A percentile compares a stretch with the other conserved stretches of the same genome.
phyloP scores from a whole-genome alignment of 2,797 vertebrate genomes.

The Lophius americanus region DNA sequence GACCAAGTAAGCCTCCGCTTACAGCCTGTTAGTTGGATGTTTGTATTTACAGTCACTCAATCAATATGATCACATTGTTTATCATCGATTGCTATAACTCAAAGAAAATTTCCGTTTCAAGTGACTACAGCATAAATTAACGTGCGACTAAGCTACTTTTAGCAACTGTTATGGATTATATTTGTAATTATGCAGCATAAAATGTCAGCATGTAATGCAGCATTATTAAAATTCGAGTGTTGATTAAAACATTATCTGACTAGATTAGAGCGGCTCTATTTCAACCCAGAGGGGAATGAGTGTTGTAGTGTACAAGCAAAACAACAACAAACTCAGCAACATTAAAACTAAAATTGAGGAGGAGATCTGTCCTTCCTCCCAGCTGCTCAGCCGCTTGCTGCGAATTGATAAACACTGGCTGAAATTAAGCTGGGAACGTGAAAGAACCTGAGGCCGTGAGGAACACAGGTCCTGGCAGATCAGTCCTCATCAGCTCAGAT shows the following conservation, averaged over 20 bases:
- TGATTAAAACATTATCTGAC: constrained; percentile 71
- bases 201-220: constrained; percentile 47
- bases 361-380: constrained; percentile 38
- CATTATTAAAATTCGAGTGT: constrained; percentile 59
- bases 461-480: constrained; percentile 50
- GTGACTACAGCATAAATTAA: not conserved
- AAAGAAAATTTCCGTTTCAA: not conserved
- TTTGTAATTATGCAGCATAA: constrained; percentile 49
- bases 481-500: constrained; percentile 61
- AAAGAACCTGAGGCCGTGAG: constrained; percentile 61
- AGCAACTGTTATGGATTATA: constrained; percentile 30
- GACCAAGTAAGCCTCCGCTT: not conserved
- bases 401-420: constrained; percentile 62
- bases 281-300: constrained; percentile 51
- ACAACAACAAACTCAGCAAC: constrained; percentile 57
- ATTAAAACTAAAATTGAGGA: not conserved
- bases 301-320: constrained; percentile 40
- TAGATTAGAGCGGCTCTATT: constrained; percentile 62
- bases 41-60: not conserved
- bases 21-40: no score
- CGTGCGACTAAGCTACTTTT: constrained; percentile 3
- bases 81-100: not conserved
- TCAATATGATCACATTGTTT: constrained; percentile 4
- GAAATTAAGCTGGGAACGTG: constrained; percentile 63
- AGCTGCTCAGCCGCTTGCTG: constrained; percentile 41